A percentile compares a stretch with the other conserved stretches of the same genome.
Evolutionary conservation across 2,797 vertebrate genomes (phyloP).

Genomic region (Lacerta bilineata): DNA sequence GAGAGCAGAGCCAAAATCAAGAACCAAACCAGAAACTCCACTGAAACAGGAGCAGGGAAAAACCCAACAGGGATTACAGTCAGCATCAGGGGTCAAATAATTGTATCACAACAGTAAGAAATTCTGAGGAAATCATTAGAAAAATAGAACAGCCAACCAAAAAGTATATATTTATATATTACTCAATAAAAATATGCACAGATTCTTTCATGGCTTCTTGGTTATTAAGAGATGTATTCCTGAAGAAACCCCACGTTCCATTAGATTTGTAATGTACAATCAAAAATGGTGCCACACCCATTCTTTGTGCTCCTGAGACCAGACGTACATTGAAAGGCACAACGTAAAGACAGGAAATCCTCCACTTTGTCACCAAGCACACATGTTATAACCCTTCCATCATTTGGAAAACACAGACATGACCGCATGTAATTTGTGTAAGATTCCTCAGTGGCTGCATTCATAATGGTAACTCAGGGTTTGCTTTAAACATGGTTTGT

Average conservation of each 20-base stretch:
- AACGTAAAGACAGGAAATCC: slow-evolving; percentile 50
- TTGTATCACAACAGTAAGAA: slow-evolving; percentile 66
- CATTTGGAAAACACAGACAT: slow-evolving; percentile 28
- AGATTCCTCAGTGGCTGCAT: not conserved
- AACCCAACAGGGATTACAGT: slow-evolving; percentile 43
- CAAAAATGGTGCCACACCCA: not conserved
- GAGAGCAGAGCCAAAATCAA: not conserved
- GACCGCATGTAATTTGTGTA: not conserved
- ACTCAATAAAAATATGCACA: slow-evolving; percentile 72
- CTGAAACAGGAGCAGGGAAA: slow-evolving; percentile 45
- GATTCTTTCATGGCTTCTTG: slow-evolving; percentile 71
- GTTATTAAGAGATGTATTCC: slow-evolving; percentile 63
- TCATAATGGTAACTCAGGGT: not conserved
- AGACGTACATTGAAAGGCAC: slow-evolving; percentile 66
- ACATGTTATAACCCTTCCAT: slow-evolving; percentile 32
- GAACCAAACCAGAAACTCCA: slow-evolving; percentile 12
- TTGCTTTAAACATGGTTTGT: not conserved
- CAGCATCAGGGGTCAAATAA: slow-evolving; percentile 62
- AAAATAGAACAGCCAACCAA: slow-evolving; percentile 78
- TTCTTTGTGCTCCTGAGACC: slow-evolving; percentile 52
- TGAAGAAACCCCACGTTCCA: slow-evolving; percentile 36
- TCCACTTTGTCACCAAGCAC: slow-evolving; percentile 19
- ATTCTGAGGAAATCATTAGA: slow-evolving; percentile 75
- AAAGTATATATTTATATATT: slow-evolving; percentile 77
- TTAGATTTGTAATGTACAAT: slow-evolving; percentile 48